Evolutionary conservation across 1,140 invertebrate genomes (phyloP).

Genomic region (Drosophila sp.): DNA sequence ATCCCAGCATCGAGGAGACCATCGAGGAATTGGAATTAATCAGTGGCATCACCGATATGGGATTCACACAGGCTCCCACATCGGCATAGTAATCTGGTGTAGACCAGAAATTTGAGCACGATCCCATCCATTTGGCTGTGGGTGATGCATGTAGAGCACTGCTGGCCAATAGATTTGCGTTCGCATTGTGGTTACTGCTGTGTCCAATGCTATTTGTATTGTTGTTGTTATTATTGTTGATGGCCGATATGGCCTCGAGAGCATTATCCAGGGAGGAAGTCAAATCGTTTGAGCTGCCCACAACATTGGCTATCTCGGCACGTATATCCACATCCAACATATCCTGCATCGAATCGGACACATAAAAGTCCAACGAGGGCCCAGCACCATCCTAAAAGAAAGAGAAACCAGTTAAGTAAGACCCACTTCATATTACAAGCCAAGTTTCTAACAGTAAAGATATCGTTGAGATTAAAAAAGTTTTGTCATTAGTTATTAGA

Average conservation of each 20-base stretch:
- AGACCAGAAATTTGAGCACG: constrained; percentile 87
- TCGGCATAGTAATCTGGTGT: constrained; percentile 89
- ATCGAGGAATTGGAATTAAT: constrained; percentile 59
- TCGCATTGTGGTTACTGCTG: constrained; percentile 51
- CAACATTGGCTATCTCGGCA: constrained; percentile 90
- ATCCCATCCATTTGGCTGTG: constrained; percentile 83
- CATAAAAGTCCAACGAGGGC: constrained; percentile 85
- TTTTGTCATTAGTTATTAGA: too few species aligned
- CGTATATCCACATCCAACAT: constrained; percentile 93
- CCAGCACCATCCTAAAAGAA: constrained; percentile 84
- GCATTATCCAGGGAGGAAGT: constrained; percentile 78
- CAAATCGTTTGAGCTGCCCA: constrained; percentile 87
- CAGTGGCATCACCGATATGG: constrained; percentile 88
- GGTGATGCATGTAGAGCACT: constrained; percentile 62
- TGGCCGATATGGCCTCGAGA: constrained; percentile 68
- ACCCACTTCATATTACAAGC: too few species aligned
- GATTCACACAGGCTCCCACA: constrained; percentile 90
- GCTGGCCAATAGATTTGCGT: constrained; percentile 53
- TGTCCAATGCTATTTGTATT: constrained; percentile 16
- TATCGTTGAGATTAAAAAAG: too few species aligned
- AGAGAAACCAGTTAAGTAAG: constrained; percentile 3
- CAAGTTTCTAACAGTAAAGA: too few species aligned
- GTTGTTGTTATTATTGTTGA: constrained; percentile 48
- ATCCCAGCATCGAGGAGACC: constrained; percentile 27
- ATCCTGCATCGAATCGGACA: constrained; percentile 88